Evolutionary conservation across 2,797 vertebrate species (phyloP).

Genomic region (Megalops cyprinoides): DNA sequence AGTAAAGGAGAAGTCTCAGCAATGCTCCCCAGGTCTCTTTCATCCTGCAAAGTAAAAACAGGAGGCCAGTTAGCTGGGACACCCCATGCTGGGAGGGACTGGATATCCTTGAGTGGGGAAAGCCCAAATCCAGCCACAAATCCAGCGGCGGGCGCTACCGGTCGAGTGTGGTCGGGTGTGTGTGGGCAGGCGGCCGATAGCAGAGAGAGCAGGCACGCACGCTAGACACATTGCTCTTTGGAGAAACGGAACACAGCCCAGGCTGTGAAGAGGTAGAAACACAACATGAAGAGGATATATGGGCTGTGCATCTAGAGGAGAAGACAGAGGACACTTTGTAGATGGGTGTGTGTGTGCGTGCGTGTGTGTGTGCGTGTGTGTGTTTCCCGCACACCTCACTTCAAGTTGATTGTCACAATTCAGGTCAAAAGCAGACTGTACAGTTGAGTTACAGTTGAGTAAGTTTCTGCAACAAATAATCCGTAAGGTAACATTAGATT

Average conservation of each 20-base stretch:
- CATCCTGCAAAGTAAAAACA: constrained; percentile 78
- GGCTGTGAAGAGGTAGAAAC: neutral
- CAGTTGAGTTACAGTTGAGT: neutral
- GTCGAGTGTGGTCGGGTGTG: neutral
- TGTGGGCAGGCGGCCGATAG: too few relatives aligned
- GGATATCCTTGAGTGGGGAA: too few relatives aligned
- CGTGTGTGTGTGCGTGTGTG: neutral
- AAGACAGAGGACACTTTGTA: too few relatives aligned
- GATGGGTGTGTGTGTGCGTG: neutral
- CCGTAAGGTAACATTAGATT: neutral
- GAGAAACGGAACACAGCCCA: neutral
- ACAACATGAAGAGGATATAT: neutral
- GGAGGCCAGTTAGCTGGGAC: constrained; percentile 1
- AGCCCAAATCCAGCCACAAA: neutral
- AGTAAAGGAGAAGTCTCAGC: constrained; percentile 70
- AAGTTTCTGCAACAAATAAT: neutral
- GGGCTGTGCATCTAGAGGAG: neutral
- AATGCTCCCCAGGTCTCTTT: constrained; percentile 88
- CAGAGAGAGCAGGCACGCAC: too few relatives aligned
- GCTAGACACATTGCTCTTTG: neutral
- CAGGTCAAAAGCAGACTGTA: neutral
- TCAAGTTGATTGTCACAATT: neutral
- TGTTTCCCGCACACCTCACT: too few relatives aligned
- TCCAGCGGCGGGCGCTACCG: constrained; percentile 15
- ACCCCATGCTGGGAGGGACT: neutral